Evolutionary conservation across 2,888 invertebrate species (phyloP).

Genomic region (Choristoneura rosaceana): DNA sequence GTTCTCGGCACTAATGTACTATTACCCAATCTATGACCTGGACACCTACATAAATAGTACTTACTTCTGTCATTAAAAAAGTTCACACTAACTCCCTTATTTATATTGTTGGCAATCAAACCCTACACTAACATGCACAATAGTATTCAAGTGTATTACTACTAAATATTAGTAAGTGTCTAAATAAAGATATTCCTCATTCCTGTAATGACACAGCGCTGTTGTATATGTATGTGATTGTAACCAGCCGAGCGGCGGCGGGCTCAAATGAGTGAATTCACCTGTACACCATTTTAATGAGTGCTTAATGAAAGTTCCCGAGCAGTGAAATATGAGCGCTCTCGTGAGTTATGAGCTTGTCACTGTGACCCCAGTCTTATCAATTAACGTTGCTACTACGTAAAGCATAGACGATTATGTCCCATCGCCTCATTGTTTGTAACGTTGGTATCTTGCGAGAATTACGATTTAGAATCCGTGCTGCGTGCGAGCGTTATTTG

Average conservation of each 20-base stretch:
- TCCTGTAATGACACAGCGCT: slow-evolving; percentile 11
- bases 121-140: too few species aligned
- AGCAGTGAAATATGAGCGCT: slow-evolving; percentile 66
- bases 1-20: too few species aligned
- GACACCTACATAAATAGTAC: too few species aligned
- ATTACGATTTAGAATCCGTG: slow-evolving; percentile 30
- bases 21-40: too few species aligned
- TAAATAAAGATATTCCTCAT: slow-evolving; percentile 17
- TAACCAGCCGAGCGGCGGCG: slow-evolving; percentile 25
- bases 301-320: slow-evolving; percentile 61
- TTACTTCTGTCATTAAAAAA: too few species aligned
- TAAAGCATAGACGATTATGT: slow-evolving; percentile 58
- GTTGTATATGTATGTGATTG: slow-evolving; percentile 11
- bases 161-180: neutral
- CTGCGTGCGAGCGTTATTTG: slow-evolving; percentile 13
- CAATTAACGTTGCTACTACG: slow-evolving; percentile 72
- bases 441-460: slow-evolving; percentile 37
- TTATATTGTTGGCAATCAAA: too few species aligned
- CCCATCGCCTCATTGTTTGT: slow-evolving; percentile 45
- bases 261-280: slow-evolving; percentile 44
- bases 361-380: slow-evolving; percentile 65
- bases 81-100: too few species aligned
- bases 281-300: slow-evolving; percentile 51
- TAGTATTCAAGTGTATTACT: neutral
- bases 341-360: slow-evolving; percentile 69